Conservation (phyloP, 2,113 vertebrate genomes). For the Proteles cristata region DNA sequence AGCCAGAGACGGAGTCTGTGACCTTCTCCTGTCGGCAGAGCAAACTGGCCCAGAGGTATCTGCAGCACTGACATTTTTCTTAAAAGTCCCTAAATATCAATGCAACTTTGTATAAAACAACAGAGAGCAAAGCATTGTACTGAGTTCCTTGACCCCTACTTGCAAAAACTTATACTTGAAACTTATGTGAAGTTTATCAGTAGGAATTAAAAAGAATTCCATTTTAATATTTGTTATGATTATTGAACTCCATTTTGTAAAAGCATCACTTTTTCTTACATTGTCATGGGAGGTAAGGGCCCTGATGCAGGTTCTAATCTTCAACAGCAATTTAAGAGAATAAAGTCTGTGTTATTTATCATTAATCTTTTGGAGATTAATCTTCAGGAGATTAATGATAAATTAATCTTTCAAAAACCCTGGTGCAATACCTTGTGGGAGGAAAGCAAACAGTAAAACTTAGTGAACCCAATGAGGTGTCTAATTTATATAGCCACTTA, state of each 20-base stretch:
- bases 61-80: conserved; percentile 64
- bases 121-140: conserved; percentile 47
- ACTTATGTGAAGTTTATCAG: background rate
- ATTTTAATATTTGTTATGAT: background rate
- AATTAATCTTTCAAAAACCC: conserved; percentile 51
- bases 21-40: conserved; percentile 40
- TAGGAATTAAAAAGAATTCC: conserved; percentile 18
- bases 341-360: background rate
- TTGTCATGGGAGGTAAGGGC: background rate
- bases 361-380: conserved; percentile 19
- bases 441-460: conserved; percentile 55
- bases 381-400: conserved; percentile 32
- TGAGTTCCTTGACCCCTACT: background rate
- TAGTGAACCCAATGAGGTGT: conserved; percentile 34
- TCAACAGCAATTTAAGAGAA: background rate
- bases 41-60: conserved; percentile 54
- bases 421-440: background rate
- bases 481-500: conserved; percentile 48
- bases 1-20: conserved; percentile 27
- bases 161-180: conserved; percentile 38
- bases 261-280: background rate
- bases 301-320: background rate
- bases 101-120: conserved; percentile 53
- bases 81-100: conserved; percentile 66
- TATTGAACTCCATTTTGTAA: conserved; percentile 18